Conservation (phyloP, 1,140 invertebrate genomes). For the Rhyzopertha dominica region DNA sequence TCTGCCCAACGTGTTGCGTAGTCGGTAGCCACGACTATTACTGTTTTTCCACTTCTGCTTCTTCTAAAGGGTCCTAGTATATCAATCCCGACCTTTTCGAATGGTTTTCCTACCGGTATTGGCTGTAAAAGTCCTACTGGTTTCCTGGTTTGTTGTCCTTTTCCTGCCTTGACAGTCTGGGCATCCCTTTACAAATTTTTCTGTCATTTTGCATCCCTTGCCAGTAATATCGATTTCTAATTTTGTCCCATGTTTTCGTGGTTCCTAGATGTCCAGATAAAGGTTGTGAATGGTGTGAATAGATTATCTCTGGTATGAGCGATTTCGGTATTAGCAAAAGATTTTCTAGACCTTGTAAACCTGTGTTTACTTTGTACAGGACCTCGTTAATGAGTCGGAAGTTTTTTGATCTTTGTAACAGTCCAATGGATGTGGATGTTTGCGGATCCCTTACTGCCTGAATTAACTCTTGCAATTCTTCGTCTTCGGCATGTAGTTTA, state of each 20-base stretch:
- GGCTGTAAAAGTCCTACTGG: conserved; percentile 22
- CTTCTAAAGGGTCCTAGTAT: conserved; percentile 26
- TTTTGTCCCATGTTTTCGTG: conserved; percentile 22
- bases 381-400: conserved; percentile 12
- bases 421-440: conserved; percentile 4
- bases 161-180: conserved; percentile 24
- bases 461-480: neutral
- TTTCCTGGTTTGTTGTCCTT: conserved; percentile 14
- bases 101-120: conserved; percentile 18
- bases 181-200: conserved; percentile 28
- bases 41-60: conserved; percentile 21
- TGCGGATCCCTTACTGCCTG: conserved; percentile 3
- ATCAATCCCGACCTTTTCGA: conserved; percentile 24
- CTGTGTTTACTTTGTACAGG: conserved; percentile 12
- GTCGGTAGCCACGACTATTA: conserved; percentile 29
- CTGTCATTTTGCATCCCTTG: conserved; percentile 19
- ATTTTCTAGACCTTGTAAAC: conserved; percentile 7
- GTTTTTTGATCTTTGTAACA: conserved; percentile 15
- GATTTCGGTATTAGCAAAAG: conserved; percentile 17
- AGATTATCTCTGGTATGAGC: conserved; percentile 15
- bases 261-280: conserved; percentile 21
- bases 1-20: conserved; percentile 30
- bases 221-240: conserved; percentile 25
- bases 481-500: conserved; percentile 7
- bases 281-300: conserved; percentile 12